phyloP scores from a whole-genome alignment of 2,113 vertebrate species.

The Nibea coibor region DNA sequence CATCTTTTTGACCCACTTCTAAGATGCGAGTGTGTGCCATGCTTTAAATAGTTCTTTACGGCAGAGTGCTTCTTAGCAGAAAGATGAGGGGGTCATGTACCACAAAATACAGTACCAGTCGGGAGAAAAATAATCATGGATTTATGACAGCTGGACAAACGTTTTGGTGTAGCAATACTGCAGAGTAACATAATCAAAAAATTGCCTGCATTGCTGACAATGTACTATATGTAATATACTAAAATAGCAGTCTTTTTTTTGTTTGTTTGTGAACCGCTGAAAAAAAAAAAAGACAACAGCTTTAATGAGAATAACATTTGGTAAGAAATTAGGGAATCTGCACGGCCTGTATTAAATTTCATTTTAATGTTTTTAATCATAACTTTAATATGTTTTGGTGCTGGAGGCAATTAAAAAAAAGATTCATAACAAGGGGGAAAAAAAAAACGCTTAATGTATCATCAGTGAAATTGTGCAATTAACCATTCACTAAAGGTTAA shows the following conservation, averaged over 20 bases:
- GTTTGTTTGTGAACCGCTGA: background rate
- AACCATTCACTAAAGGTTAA: conserved; percentile 28
- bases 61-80: conserved; percentile 65
- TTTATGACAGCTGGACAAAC: conserved; percentile 25
- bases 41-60: conserved; percentile 83
- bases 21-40: conserved; percentile 56
- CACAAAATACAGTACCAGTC: conserved; percentile 29
- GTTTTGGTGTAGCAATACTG: background rate
- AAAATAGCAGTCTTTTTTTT: background rate
- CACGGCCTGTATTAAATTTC: background rate
- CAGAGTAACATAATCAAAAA: background rate
- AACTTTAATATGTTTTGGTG: conserved; percentile 4
- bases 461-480: conserved; percentile 17
- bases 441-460: background rate
- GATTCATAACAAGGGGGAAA: background rate
- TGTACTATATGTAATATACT: background rate
- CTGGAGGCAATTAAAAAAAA: conserved; percentile 28
- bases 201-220: background rate
- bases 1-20: conserved; percentile 82
- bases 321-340: background rate
- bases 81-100: conserved; percentile 35
- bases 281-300: background rate
- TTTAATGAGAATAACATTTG: background rate
- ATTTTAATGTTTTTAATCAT: background rate
- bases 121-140: conserved; percentile 36